phyloP scores from a whole-genome alignment of 2,888 invertebrate genomes.

The Dasysyrphus tricinctus region DNA sequence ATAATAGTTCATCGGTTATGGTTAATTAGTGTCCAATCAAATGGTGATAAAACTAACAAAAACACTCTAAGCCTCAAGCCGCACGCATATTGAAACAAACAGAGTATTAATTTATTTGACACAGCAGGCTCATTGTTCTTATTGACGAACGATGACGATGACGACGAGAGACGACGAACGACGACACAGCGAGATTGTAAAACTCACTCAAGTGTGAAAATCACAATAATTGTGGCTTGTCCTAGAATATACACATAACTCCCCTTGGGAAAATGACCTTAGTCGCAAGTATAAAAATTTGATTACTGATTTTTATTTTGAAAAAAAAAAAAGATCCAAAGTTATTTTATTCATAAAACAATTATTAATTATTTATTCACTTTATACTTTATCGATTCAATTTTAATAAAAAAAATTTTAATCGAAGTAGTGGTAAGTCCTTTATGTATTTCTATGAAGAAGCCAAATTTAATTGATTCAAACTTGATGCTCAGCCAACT shows the following conservation, averaged over 20 bases:
- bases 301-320: neutral
- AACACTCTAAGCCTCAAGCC: constrained; percentile 61
- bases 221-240: constrained; percentile 39
- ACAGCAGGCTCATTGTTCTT: constrained; percentile 41
- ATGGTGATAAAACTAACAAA: constrained; percentile 72
- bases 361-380: neutral
- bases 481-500: constrained; percentile 64
- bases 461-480: constrained; percentile 21
- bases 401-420: neutral
- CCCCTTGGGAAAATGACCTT: constrained; percentile 43
- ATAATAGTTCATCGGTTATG: constrained; percentile 64
- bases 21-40: constrained; percentile 73
- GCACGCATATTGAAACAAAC: constrained; percentile 22
- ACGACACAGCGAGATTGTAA: constrained; percentile 26
- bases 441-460: neutral
- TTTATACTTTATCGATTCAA: neutral
- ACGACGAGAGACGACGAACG: neutral
- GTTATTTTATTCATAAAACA: neutral
- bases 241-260: constrained; percentile 20
- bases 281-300: neutral
- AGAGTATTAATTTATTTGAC: constrained; percentile 43
- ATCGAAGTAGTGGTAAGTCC: neutral
- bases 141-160: neutral
- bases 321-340: neutral
- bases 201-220: constrained; percentile 68